Percentiles rank a stretch among this genome's conserved stretches.
phyloP scores from a whole-genome alignment of 2,888 invertebrate species.

The Drosophila falleni region DNA sequence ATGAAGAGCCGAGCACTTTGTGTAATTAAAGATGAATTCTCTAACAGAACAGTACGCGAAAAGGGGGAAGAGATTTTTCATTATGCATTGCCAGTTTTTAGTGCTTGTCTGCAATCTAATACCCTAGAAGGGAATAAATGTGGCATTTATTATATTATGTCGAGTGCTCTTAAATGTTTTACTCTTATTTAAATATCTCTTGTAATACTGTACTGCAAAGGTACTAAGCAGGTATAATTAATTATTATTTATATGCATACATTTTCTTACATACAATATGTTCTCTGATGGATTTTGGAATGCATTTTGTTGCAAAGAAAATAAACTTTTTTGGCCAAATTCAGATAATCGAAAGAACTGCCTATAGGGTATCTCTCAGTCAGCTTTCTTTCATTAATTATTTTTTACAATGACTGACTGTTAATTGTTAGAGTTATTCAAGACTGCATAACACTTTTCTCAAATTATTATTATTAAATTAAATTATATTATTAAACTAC shows the following conservation, averaged over 20 bases:
- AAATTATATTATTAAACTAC: no score
- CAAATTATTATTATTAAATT: no score
- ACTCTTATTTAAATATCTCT: neutral
- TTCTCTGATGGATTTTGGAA: no score
- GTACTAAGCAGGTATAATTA: no score
- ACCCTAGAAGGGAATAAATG: neutral
- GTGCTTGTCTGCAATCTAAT: neutral
- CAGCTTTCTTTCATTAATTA: neutral
- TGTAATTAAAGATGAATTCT: slow-evolving; percentile 65
- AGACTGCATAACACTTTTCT: no score
- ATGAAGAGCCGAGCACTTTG: slow-evolving; percentile 65
- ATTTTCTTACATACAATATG: no score
- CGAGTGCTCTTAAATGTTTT: neutral
- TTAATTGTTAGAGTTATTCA: neutral
- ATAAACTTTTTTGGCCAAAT: no score
- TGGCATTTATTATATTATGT: neutral
- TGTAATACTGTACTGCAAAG: no score
- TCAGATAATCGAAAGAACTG: no score
- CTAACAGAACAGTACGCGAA: neutral
- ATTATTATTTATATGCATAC: no score
- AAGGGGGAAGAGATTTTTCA: slow-evolving; percentile 6
- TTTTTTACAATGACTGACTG: neutral
- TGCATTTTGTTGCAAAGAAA: no score
- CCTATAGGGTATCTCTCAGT: neutral
- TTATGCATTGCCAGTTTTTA: slow-evolving; percentile 4